These are phyloP conservation scores for Yponomeuta plumbellus DNA, from an alignment of 2,888 invertebrate genomes.

Conservation along the genomic window DNA sequence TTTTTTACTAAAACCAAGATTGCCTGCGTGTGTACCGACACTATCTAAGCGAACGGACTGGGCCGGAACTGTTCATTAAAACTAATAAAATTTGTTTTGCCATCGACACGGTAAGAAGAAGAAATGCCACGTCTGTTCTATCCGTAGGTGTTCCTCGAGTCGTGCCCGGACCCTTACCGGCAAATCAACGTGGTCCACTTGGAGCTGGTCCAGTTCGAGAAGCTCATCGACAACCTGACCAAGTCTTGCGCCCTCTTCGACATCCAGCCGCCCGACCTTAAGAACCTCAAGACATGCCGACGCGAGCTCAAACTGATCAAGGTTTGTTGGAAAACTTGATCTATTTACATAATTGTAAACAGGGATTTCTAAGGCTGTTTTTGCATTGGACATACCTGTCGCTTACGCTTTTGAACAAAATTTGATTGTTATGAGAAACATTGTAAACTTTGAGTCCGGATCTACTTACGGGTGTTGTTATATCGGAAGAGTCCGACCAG, in stretches of 20 bases:
- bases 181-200: conserved; percentile 81
- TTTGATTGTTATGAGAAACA: too few relatives aligned
- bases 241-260: conserved; percentile 91
- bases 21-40: too few relatives aligned
- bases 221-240: conserved; percentile 79
- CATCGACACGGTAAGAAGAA: too few relatives aligned
- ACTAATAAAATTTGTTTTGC: too few relatives aligned
- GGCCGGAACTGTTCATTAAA: too few relatives aligned
- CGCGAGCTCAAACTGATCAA: conserved; percentile 86
- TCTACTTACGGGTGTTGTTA: too few relatives aligned
- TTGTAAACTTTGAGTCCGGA: too few relatives aligned
- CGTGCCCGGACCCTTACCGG: conserved; percentile 81
- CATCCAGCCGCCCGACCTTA: conserved; percentile 88
- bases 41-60: too few relatives aligned
- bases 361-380: background rate
- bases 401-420: too few relatives aligned
- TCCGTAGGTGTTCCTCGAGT: conserved; percentile 76
- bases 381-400: background rate
- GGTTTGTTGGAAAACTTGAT: conserved; percentile 48
- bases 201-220: conserved; percentile 81
- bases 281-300: conserved; percentile 83
- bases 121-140: background rate
- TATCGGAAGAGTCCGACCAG: too few relatives aligned
- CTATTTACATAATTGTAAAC: too few relatives aligned
- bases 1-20: too few relatives aligned